Evolutionary conservation across 2,113 vertebrate species (phyloP).

Genomic region (Nothocercus julius): DNA sequence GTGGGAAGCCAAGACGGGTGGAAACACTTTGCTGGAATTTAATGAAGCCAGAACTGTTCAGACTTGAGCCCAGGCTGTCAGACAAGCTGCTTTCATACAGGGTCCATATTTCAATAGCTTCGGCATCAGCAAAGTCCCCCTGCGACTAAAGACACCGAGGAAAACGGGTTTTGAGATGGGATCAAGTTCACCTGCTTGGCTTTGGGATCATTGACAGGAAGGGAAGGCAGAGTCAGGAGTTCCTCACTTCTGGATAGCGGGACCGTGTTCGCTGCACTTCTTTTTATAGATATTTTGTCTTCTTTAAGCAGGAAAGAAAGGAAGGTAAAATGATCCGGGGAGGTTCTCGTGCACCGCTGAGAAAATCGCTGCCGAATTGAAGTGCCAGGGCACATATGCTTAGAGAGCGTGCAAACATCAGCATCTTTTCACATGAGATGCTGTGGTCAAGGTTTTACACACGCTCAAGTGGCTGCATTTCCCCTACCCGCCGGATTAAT

Average conservation of each 20-base stretch:
- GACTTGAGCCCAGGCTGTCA: neutral
- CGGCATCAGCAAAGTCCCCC: rapidly evolving
- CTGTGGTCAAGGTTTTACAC: neutral
- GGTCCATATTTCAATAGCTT: neutral
- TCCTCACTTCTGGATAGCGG: neutral
- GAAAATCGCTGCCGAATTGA: neutral
- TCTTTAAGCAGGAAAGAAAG: neutral
- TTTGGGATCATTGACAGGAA: too few relatives aligned
- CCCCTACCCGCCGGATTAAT: neutral
- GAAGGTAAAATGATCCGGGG: neutral
- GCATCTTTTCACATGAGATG: neutral
- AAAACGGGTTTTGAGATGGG: neutral
- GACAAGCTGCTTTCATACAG: neutral
- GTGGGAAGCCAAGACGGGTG: neutral
- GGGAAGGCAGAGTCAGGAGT: rapidly evolving
- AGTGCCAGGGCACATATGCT: neutral
- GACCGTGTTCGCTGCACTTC: neutral
- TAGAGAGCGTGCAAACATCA: neutral
- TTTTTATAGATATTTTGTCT: neutral
- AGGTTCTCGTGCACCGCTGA: neutral
- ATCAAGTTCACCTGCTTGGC: neutral
- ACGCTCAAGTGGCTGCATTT: neutral
- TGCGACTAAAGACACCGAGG: neutral
- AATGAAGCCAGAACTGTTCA: neutral
- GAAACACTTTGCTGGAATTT: neutral